phyloP scores from a whole-genome alignment of 2,113 vertebrate species.

The Melanotaenia duboulayi region DNA sequence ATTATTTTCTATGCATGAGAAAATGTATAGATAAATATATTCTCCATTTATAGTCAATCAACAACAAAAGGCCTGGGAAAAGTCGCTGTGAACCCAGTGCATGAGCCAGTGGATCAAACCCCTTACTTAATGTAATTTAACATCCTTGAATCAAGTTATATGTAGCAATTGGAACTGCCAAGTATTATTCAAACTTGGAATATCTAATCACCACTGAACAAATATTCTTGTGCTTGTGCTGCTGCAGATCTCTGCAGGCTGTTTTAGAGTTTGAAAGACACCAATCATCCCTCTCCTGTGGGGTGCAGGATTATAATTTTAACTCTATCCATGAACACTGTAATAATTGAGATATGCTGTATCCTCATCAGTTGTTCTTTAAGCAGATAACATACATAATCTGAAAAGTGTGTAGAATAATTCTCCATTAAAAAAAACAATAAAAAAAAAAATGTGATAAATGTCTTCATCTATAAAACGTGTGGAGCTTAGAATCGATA shows the following conservation, averaged over 20 bases:
- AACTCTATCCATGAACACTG: constrained; percentile 26
- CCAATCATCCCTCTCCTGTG: constrained; percentile 43
- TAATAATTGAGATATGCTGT: constrained; percentile 24
- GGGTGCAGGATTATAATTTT: constrained; percentile 29
- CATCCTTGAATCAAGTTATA: constrained; percentile 8
- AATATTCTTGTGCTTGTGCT: constrained; percentile 28
- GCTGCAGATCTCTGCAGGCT: constrained; percentile 22
- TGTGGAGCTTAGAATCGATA: constrained; percentile 65
- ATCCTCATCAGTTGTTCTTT: constrained; percentile 27
- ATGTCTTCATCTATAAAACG: constrained; percentile 68
- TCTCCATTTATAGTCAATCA: no score
- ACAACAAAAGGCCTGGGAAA: not conserved
- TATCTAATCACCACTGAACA: constrained; percentile 26
- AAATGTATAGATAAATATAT: no score
- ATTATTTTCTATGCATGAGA: no score
- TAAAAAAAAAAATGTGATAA: constrained; percentile 63
- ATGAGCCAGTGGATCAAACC: not conserved
- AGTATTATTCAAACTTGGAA: constrained; percentile 13
- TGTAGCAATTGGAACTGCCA: not conserved
- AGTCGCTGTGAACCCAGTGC: not conserved
- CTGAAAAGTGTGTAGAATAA: constrained; percentile 40
- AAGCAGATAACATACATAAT: constrained; percentile 30
- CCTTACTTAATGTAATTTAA: constrained; percentile 2
- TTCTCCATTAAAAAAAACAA: no score
- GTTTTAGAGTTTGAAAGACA: constrained; percentile 38